Percentiles rank a stretch among this genome's conserved stretches.
phyloP scores from a whole-genome alignment of 2,888 invertebrate species.

The Metopia argyrocephala region DNA sequence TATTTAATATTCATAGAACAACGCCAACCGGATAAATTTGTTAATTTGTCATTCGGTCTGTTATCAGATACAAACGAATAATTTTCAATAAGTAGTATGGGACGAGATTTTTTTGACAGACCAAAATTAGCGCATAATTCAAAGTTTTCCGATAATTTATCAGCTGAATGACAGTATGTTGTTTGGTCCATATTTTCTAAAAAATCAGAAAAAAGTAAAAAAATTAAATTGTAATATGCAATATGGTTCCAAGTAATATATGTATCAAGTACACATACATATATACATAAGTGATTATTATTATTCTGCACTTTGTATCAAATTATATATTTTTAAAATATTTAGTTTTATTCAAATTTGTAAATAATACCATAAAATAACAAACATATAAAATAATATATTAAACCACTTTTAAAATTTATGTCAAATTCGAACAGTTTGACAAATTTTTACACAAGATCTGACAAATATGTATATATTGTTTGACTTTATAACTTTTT shows the following conservation, averaged over 20 bases:
- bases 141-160: constrained; percentile 62
- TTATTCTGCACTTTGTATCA: too few species aligned
- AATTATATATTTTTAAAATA: too few species aligned
- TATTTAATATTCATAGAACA: constrained; percentile 67
- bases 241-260: background rate
- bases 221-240: background rate
- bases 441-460: too few species aligned
- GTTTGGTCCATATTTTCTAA: constrained; percentile 44
- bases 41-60: constrained; percentile 56
- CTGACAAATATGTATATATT: background rate
- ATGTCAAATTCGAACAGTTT: too few species aligned
- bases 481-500: background rate
- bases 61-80: constrained; percentile 64
- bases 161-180: constrained; percentile 37
- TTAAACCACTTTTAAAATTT: too few species aligned
- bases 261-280: too few species aligned
- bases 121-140: constrained; percentile 64
- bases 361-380: too few species aligned
- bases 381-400: too few species aligned
- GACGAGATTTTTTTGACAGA: constrained; percentile 64
- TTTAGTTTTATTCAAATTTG: too few species aligned
- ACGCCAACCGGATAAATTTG: constrained; percentile 66
- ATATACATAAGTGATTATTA: too few species aligned
- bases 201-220: constrained; percentile 22
- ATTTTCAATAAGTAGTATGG: constrained; percentile 61